Base-by-base conservation (phyloP, 2,797 vertebrate species). In the Botia almorhae region DNA sequence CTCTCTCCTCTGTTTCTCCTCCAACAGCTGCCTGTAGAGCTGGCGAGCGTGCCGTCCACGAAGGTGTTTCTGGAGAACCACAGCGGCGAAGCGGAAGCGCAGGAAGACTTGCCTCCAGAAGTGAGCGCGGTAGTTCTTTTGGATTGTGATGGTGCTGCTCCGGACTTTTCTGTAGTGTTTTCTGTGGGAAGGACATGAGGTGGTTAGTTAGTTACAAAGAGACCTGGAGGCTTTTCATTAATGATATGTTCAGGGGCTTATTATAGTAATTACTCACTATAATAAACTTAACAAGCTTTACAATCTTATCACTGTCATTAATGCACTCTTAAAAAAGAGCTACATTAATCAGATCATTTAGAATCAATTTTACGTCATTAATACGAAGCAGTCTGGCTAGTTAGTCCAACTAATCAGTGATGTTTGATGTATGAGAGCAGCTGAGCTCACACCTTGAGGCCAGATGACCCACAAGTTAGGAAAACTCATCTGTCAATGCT, bases 51-150 rank as follows among this genome's bases (percentile, higher is more conserved):
- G 89, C 85, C 84, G 93, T 33, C 95, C 96, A 5, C 96, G 90
- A 87, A 89, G 94, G 87, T 97, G 94, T 80, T 95, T 98, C 93
- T 98, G 96, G 75, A 97, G 92, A 79, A 95, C 69, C 81, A 97
- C 5, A 0, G 94, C 85, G 0, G 96, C 93, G 0, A 87, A 75
- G 75, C 95, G 96, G 83, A 96, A 88, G 1, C 89, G 92, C 82
- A 94, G 90, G 89, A 95, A 95, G 51, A 81, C 78, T 2, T 92
- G 92, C 80, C 95, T 93, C 94, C 96, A 96, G 89, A 94, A 96
- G 88, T 95, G 91, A 0, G 96, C 95, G 0, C 96, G 94, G 87
- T 96, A 97, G 90, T 96, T 96, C 92, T 96, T 97, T 90, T 98
- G 96, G 89, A 98, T 96, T 85, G 91, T 93, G 89, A 97, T 81